These are phyloP conservation scores for Calosoma granatense DNA, from an alignment of 1,140 invertebrate genomes.

Conservation along the genomic window DNA sequence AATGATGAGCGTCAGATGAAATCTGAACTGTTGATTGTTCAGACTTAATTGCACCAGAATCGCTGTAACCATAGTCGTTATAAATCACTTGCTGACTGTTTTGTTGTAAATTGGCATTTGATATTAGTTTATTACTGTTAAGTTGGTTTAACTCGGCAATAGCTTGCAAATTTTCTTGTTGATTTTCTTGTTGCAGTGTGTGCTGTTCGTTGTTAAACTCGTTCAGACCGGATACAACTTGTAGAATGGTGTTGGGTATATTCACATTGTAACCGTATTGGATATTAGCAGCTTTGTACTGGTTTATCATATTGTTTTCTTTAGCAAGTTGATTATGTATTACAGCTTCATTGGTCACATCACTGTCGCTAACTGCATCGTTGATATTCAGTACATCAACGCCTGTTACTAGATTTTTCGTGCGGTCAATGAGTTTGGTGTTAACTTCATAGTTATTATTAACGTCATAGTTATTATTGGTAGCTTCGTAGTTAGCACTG, in stretches of 20 bases:
- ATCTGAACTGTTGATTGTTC: background rate
- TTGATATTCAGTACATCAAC: conserved; percentile 45
- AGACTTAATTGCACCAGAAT: too few relatives aligned
- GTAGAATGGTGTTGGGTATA: background rate
- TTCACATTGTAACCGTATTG: background rate
- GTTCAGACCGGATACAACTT: background rate
- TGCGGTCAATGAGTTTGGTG: conserved; percentile 38
- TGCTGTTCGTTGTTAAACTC: conserved; percentile 15
- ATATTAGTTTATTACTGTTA: background rate
- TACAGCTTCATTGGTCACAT: conserved; percentile 2
- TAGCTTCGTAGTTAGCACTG: too few relatives aligned
- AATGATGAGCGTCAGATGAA: background rate
- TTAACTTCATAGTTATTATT: background rate
- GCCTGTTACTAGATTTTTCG: conserved; percentile 42
- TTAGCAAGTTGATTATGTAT: background rate
- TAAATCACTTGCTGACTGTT: background rate
- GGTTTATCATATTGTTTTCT: background rate
- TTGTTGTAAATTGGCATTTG: too few relatives aligned
- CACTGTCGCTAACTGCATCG: conserved; percentile 29
- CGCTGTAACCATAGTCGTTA: too few relatives aligned
- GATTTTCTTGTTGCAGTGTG: background rate
- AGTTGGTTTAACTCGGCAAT: background rate
- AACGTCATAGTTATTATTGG: too few relatives aligned
- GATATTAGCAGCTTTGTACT: background rate
- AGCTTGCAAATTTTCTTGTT: background rate